These are phyloP conservation scores for Scaptomyza polygonia DNA, from an alignment of 2,888 invertebrate genomes.

Conservation along the genomic window DNA sequence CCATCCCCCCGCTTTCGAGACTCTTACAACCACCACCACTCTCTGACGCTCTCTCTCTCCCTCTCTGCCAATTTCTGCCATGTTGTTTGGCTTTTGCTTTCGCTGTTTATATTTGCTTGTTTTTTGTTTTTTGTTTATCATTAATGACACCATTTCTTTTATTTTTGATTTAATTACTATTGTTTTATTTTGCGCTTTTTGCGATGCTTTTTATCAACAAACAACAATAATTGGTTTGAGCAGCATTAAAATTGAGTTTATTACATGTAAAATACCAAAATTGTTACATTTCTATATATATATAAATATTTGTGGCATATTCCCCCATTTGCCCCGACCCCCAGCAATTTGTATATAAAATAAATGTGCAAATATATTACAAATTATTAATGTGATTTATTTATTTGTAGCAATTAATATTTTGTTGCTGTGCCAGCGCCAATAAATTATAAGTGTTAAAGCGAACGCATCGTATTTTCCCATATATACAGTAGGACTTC, in stretches of 20 bases:
- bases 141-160: constrained; percentile 53
- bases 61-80: constrained; percentile 24
- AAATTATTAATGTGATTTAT: background rate
- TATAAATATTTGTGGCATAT: background rate
- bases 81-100: constrained; percentile 31
- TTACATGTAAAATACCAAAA: constrained; percentile 1
- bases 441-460: background rate
- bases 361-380: background rate
- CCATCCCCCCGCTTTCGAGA: no score
- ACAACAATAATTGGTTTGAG: background rate
- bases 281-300: background rate
- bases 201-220: background rate
- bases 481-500: no score
- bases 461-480: no score
- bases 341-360: no score
- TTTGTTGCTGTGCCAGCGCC: no score
- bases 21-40: background rate
- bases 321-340: background rate
- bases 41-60: background rate
- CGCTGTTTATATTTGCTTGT: constrained; percentile 24
- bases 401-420: no score
- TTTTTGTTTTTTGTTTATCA: constrained; percentile 41
- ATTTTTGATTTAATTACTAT: constrained; percentile 16
- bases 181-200: background rate
- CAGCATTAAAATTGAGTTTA: background rate